Evolutionary conservation across 2,888 invertebrate species (phyloP).

Genomic region (Cheilosia impressa): DNA sequence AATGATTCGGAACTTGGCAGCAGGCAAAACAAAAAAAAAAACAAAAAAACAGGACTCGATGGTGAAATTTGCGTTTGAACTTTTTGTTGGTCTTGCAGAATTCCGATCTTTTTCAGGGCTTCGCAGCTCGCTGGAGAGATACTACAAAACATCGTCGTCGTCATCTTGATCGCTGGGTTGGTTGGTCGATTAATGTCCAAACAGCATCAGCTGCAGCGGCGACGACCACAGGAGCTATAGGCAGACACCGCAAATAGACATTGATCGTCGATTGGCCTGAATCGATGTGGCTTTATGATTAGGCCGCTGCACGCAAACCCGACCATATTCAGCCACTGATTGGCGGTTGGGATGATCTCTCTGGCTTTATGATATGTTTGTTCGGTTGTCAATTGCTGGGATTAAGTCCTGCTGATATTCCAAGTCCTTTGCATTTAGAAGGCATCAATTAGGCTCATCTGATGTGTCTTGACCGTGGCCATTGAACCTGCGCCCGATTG

Average conservation of each 20-base stretch:
- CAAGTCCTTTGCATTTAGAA: slow-evolving; percentile 50
- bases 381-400: slow-evolving; percentile 73
- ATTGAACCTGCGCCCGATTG: slow-evolving; percentile 44
- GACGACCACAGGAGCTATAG: slow-evolving; percentile 65
- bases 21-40: background rate
- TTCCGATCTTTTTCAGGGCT: slow-evolving; percentile 57
- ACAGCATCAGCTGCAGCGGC: slow-evolving; percentile 45
- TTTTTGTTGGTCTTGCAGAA: slow-evolving; percentile 49
- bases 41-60: slow-evolving; percentile 10
- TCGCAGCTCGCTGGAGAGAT: background rate
- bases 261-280: slow-evolving; percentile 71
- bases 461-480: slow-evolving; percentile 42
- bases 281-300: slow-evolving; percentile 72
- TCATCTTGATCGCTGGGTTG: slow-evolving; percentile 46
- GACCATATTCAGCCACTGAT: slow-evolving; percentile 48
- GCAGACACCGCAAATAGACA: slow-evolving; percentile 74
- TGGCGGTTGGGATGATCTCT: slow-evolving; percentile 69
- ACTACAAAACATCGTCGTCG: background rate
- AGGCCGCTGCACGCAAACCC: slow-evolving; percentile 70
- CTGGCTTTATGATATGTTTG: slow-evolving; percentile 71
- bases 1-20: slow-evolving; percentile 59
- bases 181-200: slow-evolving; percentile 61
- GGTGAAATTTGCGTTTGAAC: slow-evolving; percentile 62
- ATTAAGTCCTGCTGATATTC: slow-evolving; percentile 61
- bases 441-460: slow-evolving; percentile 62